A percentile compares a stretch with the other conserved stretches of the same genome.
Evolutionary conservation across 2,888 invertebrate species (phyloP).

Genomic region (Synergus itoensis): DNA sequence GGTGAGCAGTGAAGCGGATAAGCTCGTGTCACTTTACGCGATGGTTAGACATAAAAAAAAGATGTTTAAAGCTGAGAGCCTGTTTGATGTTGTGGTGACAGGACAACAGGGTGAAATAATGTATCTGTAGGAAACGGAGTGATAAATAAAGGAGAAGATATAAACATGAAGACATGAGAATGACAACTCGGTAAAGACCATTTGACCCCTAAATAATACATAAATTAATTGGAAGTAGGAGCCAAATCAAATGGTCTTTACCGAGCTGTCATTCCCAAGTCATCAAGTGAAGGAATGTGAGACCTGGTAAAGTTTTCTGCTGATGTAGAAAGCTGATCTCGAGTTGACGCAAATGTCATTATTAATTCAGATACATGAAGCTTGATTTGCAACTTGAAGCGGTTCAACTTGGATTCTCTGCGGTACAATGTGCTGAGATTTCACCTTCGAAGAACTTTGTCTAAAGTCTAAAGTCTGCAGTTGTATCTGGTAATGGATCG

Average conservation of each 20-base stretch:
- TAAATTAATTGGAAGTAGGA: no score
- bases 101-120: not conserved
- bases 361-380: constrained; percentile 25
- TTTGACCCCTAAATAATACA: no score
- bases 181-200: no score
- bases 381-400: constrained; percentile 22
- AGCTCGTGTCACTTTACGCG: constrained; percentile 10
- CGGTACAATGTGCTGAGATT: constrained; percentile 42
- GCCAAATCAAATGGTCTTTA: no score
- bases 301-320: not conserved
- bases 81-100: not conserved
- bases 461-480: constrained; percentile 13
- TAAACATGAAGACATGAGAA: no score
- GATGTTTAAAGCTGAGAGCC: constrained; percentile 14
- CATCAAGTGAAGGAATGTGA: not conserved
- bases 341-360: constrained; percentile 28
- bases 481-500: constrained; percentile 43
- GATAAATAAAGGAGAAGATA: not conserved
- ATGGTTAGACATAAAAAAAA: constrained; percentile 34
- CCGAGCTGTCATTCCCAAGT: no score
- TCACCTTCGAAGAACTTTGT: constrained; percentile 43
- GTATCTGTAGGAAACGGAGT: not conserved
- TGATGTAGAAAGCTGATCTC: not conserved
- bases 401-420: constrained; percentile 16
- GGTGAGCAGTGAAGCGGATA: constrained; percentile 21